Base-by-base conservation (phyloP, 2,797 vertebrate genomes). In the Syngnathus acus region DNA sequence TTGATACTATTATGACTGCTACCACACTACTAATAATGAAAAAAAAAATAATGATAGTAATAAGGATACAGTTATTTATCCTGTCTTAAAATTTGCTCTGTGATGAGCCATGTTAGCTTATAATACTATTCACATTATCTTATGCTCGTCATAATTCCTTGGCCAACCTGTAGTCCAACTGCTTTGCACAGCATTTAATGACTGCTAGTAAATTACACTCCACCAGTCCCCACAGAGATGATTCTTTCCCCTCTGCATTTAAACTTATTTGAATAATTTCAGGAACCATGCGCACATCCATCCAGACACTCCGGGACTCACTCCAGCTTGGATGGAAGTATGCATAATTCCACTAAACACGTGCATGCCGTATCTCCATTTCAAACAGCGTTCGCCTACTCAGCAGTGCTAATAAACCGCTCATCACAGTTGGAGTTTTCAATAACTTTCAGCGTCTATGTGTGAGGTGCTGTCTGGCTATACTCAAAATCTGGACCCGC, bases 271-370 rank as follows among this genome's bases (percentile, higher is more conserved):
- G 38, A 40, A 43, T 21, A 3, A 43, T 40, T 62, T 62, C 43
- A 43, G 19, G 60, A 40, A 40, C 60, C 21, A 23, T 43, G 60
- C 6, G 54, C 26, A 57, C 54, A 57, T 57, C 54, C 26, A 57
- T 32, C 23, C 13, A 57, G 54, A 57, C 23, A 57, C 54, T 57
- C 54, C 54, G 13, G 54, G 54, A 57, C 54, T 57, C 26, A 7
- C 6, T 57, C 54, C 54, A 57, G 54, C 54, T 37, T 26, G 32
- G 23, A 57, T 57, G 54, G 54, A 57, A 57, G 54, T 57, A 57
- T 57, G 54, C 54, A 57, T 57, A 32, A 57, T 57, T 57, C 54
- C 5, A 6, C 39, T 53, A 42, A 38, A 59, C 53, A 8, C 38
- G 13, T 7, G 5, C 55, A 45, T 23, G 47, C 54, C 59, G 16